These are phyloP conservation scores for Bolborhynchus lineola DNA, from an alignment of 2,113 vertebrate species.

Conservation along the genomic window DNA sequence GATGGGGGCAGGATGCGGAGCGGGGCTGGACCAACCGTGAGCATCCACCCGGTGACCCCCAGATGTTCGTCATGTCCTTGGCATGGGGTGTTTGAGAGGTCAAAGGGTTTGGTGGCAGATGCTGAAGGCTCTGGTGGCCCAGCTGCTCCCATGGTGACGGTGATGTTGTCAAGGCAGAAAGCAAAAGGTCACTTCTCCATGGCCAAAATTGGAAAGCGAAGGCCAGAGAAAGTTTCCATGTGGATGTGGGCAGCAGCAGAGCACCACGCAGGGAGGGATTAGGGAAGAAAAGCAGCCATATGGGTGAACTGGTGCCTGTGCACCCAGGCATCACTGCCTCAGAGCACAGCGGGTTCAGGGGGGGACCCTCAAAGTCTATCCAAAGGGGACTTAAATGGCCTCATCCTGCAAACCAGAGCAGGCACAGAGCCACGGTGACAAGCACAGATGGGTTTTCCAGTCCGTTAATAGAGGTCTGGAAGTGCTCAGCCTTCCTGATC, in stretches of 20 bases:
- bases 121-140: neutral
- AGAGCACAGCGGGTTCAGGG: rapidly evolving
- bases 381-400: rapidly evolving
- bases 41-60: neutral
- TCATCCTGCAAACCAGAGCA: neutral
- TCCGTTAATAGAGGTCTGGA: neutral
- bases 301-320: rapidly evolving
- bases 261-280: neutral
- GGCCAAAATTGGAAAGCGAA: neutral
- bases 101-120: neutral
- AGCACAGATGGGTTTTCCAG: neutral
- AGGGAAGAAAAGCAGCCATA: rapidly evolving
- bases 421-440: neutral
- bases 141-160: neutral
- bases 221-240: neutral
- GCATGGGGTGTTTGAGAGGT: neutral
- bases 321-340: rapidly evolving
- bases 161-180: neutral
- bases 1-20: neutral
- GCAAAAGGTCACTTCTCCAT: neutral
- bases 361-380: too few species aligned
- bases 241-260: neutral
- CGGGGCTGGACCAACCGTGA: rapidly evolving
- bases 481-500: neutral
- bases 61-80: rapidly evolving